These are phyloP conservation scores for Spea bombifrons DNA, from an alignment of 2,113 vertebrate genomes.

Conservation along the genomic window DNA sequence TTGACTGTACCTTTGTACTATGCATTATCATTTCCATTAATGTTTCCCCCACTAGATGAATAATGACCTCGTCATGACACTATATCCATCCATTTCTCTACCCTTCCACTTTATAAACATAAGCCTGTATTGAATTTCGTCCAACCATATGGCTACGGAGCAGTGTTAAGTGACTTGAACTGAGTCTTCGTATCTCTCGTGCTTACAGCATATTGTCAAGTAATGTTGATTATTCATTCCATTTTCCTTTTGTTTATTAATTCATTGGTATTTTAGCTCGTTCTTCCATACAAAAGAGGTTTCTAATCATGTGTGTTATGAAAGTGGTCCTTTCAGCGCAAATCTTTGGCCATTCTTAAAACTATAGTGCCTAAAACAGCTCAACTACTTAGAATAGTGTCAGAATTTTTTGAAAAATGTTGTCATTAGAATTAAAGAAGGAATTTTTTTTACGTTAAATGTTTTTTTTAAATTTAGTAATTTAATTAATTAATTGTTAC, in stretches of 20 bases:
- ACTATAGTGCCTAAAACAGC: no score
- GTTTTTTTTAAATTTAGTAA: no score
- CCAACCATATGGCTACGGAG: slow-evolving; percentile 10
- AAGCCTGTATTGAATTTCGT: slow-evolving; percentile 23
- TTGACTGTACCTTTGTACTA: not conserved
- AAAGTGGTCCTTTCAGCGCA: not conserved
- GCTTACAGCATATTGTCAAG: not conserved
- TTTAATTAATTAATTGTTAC: no score
- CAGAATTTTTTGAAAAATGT: no score
- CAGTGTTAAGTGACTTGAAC: slow-evolving; percentile 6
- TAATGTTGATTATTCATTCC: slow-evolving; percentile 21
- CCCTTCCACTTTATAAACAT: slow-evolving; percentile 20
- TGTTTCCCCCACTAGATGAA: not conserved
- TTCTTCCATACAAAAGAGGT: not conserved
- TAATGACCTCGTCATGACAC: slow-evolving; percentile 12
- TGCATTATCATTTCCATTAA: slow-evolving; percentile 18
- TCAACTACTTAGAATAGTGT: no score
- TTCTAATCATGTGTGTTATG: not conserved
- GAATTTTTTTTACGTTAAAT: no score
- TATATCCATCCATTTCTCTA: slow-evolving; percentile 5
- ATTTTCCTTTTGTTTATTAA: slow-evolving; percentile 9
- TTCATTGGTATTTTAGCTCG: not conserved
- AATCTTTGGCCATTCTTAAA: no score
- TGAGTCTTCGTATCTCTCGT: not conserved
- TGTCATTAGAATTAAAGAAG: no score